Percentiles rank a stretch among this genome's conserved stretches.
Conservation (phyloP, 2,113 vertebrate species). For the Struthidea cinerea region DNA sequence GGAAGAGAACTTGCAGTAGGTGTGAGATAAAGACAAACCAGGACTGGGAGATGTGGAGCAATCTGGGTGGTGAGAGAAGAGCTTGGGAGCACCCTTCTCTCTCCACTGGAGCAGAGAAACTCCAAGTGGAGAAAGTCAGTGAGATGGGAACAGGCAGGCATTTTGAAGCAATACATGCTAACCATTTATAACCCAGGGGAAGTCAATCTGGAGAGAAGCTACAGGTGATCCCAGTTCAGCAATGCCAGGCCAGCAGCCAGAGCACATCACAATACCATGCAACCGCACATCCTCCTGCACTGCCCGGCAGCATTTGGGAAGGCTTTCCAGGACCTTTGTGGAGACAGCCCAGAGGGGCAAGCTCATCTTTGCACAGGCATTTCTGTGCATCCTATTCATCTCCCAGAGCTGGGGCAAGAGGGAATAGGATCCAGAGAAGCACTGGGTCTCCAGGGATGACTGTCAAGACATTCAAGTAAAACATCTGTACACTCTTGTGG, state of each 20-base stretch:
- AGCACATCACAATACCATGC: fast-evolving
- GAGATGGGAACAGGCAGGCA: not conserved
- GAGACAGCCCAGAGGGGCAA: not conserved
- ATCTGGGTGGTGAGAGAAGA: not conserved
- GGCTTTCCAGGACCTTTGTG: not conserved
- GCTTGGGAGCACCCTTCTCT: not conserved
- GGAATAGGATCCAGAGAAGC: not conserved
- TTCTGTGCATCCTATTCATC: not conserved
- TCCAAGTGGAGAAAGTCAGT: not conserved
- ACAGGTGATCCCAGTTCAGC: not conserved
- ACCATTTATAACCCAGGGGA: not conserved
- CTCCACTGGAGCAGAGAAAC: not conserved
- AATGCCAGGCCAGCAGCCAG: not conserved
- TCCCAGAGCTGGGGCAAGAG: not conserved
- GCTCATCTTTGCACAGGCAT: not conserved
- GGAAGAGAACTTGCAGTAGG: not conserved
- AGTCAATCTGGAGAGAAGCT: not conserved
- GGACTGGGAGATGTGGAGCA: not conserved
- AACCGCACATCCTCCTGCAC: not conserved
- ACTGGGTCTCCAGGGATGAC: not conserved
- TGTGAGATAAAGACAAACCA: not conserved
- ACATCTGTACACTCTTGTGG: not conserved
- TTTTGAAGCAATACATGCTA: not conserved
- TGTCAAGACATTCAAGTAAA: not conserved
- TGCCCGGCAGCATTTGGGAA: not conserved